These are phyloP conservation scores for Cryptoprocta ferox DNA, from an alignment of 2,797 vertebrate species.

Conservation along the genomic window DNA sequence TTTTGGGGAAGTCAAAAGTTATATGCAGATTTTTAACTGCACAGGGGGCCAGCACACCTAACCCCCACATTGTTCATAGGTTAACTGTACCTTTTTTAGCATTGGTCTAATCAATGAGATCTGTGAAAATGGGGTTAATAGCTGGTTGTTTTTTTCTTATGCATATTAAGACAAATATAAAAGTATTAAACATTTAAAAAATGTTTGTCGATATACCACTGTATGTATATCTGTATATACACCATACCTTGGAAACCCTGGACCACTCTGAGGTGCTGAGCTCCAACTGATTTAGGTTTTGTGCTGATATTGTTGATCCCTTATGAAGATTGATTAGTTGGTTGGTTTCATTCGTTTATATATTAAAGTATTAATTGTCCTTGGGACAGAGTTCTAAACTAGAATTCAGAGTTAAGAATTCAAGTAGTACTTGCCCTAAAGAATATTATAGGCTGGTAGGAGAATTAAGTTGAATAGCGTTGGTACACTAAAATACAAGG, in stretches of 20 bases:
- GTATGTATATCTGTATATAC: background rate
- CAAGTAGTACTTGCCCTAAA: background rate
- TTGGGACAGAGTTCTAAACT: background rate
- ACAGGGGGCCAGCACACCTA: background rate
- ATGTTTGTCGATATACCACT: background rate
- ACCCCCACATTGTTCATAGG: background rate
- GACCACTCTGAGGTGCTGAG: background rate
- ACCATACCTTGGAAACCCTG: background rate
- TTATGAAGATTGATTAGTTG: background rate
- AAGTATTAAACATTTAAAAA: background rate
- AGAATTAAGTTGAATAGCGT: background rate
- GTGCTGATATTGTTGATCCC: background rate
- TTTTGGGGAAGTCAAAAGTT: background rate
- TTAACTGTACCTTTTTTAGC: background rate
- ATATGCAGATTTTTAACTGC: background rate
- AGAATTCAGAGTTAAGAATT: slow-evolving; percentile 8
- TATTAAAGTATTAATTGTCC: background rate
- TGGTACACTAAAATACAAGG: background rate
- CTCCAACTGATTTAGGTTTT: background rate
- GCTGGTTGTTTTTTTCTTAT: background rate
- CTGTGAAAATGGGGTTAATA: background rate
- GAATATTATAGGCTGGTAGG: background rate
- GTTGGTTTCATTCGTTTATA: background rate
- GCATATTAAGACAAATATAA: background rate
- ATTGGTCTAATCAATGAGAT: background rate